Evolutionary conservation across 2,888 invertebrate genomes (phyloP), one percentile per base, ranked within the genome.

Genomic region (Clistopyga incitator): DNA sequence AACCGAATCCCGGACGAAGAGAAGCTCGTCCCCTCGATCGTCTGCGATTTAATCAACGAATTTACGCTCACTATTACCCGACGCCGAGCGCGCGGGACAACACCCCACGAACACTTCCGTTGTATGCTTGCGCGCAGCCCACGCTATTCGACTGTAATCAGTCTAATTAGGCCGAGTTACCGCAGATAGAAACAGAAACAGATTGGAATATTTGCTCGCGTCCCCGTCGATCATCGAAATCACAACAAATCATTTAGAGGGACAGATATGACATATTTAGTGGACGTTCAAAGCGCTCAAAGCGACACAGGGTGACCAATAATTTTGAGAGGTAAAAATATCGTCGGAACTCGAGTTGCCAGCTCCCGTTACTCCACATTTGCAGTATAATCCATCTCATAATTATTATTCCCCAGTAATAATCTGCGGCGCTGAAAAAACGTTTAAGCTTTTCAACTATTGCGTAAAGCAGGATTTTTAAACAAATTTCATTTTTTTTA

Each of bases 31-130:
- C 65, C 72, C 68, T 54, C 61, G 78, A 64, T 83, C 61, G 42
- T 45, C 68, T 68, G 72, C 84, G 85, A 87, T 87, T 86, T 85
- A 86, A 88, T 88, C 87, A 85, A 86, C 85, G 84, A 84, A 86
- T 87, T 88, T 82, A 84, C 82, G 78, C 81, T 67, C 64, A 50
- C 79, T 45, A 82, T 86, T 61, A 56, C 65, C 61, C 64, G 42
- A 13, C 45, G 47, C 38, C 71, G 74, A 68, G 45, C 54, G 45
- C n/a, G 42, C 18, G 3, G 13, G 64, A 38, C 59, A 18, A 54
- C 18, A 68, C 50, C 42, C 70, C 74, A 70, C 47, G 47, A 72
- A 56, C 29, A 45, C 25, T 59, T 50, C 72, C 71, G 67, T 71
- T 65, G 59, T 78, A 67, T 71, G 61, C 34, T 79, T 59, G 47